phyloP scores from a whole-genome alignment of 2,113 vertebrate species.

The Bambusicola thoracicus region DNA sequence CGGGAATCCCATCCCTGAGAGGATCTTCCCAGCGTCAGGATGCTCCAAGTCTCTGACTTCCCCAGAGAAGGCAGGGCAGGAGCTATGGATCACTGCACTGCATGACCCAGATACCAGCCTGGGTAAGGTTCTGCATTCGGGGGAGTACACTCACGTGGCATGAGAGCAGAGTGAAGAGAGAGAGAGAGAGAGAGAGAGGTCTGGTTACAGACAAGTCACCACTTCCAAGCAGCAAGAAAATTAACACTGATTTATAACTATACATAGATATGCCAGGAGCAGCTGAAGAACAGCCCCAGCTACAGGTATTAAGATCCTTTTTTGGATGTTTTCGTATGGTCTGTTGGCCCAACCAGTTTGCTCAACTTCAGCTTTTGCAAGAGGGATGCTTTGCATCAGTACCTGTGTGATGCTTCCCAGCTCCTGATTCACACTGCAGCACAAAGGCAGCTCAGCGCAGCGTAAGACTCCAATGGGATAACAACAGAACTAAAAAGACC shows the following conservation, averaged over 20 bases:
- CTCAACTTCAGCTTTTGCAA: neutral
- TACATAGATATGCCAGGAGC: neutral
- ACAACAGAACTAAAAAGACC: neutral
- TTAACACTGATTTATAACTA: neutral
- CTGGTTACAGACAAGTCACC: neutral
- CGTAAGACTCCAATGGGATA: neutral
- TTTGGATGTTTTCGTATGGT: neutral
- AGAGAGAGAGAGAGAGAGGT: fast-evolving
- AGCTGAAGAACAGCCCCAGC: neutral
- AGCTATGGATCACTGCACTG: neutral
- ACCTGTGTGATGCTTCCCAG: fast-evolving
- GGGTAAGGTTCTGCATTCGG: neutral
- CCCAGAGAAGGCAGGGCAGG: neutral
- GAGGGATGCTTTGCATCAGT: neutral
- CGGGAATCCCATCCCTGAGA: neutral
- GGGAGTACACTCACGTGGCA: fast-evolving
- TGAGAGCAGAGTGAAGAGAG: neutral
- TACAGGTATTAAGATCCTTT: neutral
- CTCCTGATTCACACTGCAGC: neutral
- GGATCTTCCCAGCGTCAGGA: neutral
- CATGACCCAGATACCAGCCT: neutral
- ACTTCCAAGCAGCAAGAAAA: neutral
- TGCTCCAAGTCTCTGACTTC: neutral
- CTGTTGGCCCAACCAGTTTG: neutral
- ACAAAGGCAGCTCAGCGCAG: neutral